A percentile compares a stretch with the other conserved stretches of the same genome.
These are phyloP conservation scores for Silurus glanis DNA, from an alignment of 2,113 vertebrate species.

Conservation along the genomic window DNA sequence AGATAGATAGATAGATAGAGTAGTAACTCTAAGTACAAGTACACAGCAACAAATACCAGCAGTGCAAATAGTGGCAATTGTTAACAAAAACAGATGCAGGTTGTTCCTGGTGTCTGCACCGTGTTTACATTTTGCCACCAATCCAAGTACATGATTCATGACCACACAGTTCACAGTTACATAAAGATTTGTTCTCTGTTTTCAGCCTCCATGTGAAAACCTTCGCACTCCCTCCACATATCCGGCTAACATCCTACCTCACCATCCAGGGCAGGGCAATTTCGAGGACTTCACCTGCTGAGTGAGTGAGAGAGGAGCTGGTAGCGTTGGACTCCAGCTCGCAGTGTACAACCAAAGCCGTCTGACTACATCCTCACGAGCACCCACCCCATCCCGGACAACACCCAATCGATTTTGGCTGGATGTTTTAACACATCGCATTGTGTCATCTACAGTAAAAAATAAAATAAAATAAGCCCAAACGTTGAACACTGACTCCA, in stretches of 20 bases:
- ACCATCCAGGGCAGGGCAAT: conserved; percentile 92
- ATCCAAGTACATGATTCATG: no score
- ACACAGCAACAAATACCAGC: no score
- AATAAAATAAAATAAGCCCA: conserved; percentile 44
- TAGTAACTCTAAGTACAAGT: no score
- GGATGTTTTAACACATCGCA: conserved; percentile 30
- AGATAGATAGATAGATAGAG: no score
- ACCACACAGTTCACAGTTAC: background rate
- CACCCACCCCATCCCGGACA: conserved; percentile 11
- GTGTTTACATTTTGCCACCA: no score
- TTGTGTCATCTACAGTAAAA: conserved; percentile 6
- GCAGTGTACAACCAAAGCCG: conserved; percentile 72
- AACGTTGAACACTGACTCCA: conserved; percentile 18
- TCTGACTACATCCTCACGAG: conserved; percentile 51
- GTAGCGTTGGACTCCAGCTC: conserved; percentile 30
- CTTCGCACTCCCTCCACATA: conserved; percentile 90
- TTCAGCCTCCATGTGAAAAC: conserved; percentile 91
- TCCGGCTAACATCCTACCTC: conserved; percentile 98
- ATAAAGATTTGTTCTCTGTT: background rate
- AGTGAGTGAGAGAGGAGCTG: conserved; percentile 48
- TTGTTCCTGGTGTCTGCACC: no score
- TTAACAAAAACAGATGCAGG: no score
- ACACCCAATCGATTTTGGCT: background rate
- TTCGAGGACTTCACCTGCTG: conserved; percentile 99
- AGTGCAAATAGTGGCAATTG: no score